phyloP scores from a whole-genome alignment of 2,113 vertebrate species.

The Sebastes schlegelii region DNA sequence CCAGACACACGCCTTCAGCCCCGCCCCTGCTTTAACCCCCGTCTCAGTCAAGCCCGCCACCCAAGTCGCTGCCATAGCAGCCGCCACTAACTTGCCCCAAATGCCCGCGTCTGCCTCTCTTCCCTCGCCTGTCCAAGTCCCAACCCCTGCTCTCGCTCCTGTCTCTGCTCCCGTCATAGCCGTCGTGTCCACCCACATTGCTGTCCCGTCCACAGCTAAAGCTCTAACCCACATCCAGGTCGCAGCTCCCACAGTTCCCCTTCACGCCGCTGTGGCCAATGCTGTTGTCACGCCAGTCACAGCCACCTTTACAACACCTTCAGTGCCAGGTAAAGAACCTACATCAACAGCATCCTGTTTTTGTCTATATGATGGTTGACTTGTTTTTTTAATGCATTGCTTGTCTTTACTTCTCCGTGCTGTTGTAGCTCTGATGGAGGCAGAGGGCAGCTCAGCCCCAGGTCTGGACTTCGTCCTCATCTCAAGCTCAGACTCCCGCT shows the following conservation, averaged over 20 bases:
- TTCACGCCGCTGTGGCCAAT: constrained; percentile 59
- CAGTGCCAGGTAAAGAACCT: constrained; percentile 86
- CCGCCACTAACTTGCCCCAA: background rate
- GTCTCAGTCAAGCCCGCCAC: background rate
- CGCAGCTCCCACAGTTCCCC: constrained; percentile 42
- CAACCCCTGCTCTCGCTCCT: constrained; percentile 57
- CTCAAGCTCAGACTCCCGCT: constrained; percentile 63
- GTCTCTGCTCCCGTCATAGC: constrained; percentile 64
- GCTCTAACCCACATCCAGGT: constrained; percentile 59
- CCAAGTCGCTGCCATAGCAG: background rate
- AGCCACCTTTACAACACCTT: constrained; percentile 85
- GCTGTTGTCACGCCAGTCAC: constrained; percentile 80
- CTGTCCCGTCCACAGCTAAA: constrained; percentile 50
- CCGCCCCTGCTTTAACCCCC: constrained; percentile 19
- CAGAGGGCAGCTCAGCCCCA: constrained; percentile 72
- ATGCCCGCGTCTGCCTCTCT: constrained; percentile 54
- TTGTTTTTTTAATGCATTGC: background rate
- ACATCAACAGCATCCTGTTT: background rate
- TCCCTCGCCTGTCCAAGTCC: constrained; percentile 61
- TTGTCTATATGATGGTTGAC: background rate
- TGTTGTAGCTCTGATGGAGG: constrained; percentile 64
- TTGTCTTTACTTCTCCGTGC: background rate
- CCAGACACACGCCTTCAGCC: constrained; percentile 25
- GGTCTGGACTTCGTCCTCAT: constrained; percentile 58
- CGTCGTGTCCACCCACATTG: constrained; percentile 59